Evolutionary conservation across 2,888 invertebrate genomes (phyloP), one percentile per base, ranked within the genome.

Genomic region (Synergus umbraculus): DNA sequence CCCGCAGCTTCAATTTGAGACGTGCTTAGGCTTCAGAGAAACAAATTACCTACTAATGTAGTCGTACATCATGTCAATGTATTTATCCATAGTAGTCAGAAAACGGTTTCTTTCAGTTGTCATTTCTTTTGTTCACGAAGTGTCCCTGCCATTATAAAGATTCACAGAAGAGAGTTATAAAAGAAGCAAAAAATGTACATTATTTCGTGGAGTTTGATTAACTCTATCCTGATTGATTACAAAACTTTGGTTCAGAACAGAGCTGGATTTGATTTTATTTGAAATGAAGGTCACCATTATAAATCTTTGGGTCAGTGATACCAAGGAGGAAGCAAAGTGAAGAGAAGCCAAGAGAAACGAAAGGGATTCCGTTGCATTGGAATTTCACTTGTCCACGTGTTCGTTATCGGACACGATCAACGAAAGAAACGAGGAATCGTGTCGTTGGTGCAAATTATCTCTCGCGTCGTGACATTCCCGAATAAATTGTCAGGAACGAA

Each of bases 401-500:
- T 54, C 73, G n/a, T 73, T 73, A 73, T 73, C 73, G 73, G 49
- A 41, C 54, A 54, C 49, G 37, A 69, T 73, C 77, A 66, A 79
- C 76, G 77, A 81, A 81, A 82, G 79, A 76, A 37, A 49, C 58
- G 63, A 46, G 69, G 73, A 79, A 79, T 78, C 78, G 79, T 73
- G 78, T 81, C 81, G 78, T 73, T 58, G 77, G 76, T 77, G 65
- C 79, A 76, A 79, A 76, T 76, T 79, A 76, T 63, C 77, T 58
- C 77, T 77, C 22, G 66, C 54, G 43, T 64, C 49, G 69, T 79
- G 76, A 69, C 67, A 80, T 79, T 69, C 66, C 83, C 82, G 81
- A 87, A 85, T 83, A 82, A 83, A 82, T 77, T 77, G 83, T 54
- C 60, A 78, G 79, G 77, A 58, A 58, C 15, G 41, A 85, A 83